A percentile compares a stretch with the other conserved stretches of the same genome.
phyloP scores from a whole-genome alignment of 2,797 vertebrate genomes.

The Protonibea diacanthus region DNA sequence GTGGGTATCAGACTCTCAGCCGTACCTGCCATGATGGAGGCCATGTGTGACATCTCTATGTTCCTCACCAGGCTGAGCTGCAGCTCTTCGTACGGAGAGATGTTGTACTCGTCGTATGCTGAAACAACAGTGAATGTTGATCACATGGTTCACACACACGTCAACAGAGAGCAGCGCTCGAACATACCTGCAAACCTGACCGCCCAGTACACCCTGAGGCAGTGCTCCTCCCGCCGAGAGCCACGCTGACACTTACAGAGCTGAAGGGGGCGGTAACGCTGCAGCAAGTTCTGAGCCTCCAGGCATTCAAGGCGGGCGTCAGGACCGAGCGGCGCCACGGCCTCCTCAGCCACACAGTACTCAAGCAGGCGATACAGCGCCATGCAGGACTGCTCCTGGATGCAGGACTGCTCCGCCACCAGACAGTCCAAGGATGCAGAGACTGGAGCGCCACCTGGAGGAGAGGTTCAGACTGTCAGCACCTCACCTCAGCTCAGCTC shows the following conservation, averaged over 20 bases:
- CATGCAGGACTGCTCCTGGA: conserved; percentile 85
- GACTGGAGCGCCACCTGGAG: conserved; percentile 68
- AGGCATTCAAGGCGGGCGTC: conserved; percentile 85
- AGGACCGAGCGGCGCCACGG: conserved; percentile 71
- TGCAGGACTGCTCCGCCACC: conserved; percentile 87
- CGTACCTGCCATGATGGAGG: conserved; percentile 89
- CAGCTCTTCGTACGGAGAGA: conserved; percentile 91
- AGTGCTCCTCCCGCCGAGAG: conserved; percentile 90
- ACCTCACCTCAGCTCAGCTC: not conserved
- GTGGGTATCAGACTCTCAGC: not conserved
- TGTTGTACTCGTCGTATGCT: conserved; percentile 90
- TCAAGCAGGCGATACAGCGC: conserved; percentile 86
- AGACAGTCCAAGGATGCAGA: conserved; percentile 86
- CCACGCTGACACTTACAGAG: conserved; percentile 92
- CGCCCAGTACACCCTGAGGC: conserved; percentile 91
- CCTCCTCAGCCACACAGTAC: conserved; percentile 86
- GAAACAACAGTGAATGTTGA: conserved; percentile 36
- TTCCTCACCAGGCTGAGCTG: conserved; percentile 87
- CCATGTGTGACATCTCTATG: conserved; percentile 88
- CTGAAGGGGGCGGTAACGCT: conserved; percentile 86
- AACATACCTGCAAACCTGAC: conserved; percentile 84
- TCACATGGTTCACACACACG: not conserved
- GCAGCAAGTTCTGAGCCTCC: conserved; percentile 86
- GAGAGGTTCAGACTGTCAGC: conserved; percentile 27
- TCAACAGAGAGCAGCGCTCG: not conserved